phyloP scores from a whole-genome alignment of 2,113 vertebrate species.

The Glaucomys volans region DNA sequence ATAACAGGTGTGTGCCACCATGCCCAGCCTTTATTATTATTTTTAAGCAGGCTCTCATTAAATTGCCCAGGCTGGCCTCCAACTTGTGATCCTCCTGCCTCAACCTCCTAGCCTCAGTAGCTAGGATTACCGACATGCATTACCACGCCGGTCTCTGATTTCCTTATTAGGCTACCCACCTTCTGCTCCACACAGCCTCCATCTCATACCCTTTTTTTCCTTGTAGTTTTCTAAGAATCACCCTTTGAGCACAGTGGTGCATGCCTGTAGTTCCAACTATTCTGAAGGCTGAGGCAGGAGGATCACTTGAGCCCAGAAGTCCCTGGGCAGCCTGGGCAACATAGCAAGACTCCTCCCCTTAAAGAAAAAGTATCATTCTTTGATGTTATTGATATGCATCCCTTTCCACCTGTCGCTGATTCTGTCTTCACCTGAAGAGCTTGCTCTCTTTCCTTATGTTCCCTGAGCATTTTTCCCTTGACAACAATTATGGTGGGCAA shows the following conservation, averaged over 20 bases:
- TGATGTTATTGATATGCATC: not conserved
- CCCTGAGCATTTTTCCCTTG: not conserved
- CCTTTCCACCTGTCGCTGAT: not conserved
- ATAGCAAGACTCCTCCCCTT: not conserved
- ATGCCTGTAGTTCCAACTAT: too few relatives aligned
- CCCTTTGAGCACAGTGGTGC: not conserved
- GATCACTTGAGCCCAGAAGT: not conserved
- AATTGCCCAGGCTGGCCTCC: not conserved
- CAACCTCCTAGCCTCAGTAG: not conserved
- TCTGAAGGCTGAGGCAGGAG: too few relatives aligned
- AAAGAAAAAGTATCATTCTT: not conserved
- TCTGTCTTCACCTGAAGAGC: not conserved
- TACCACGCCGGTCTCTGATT: not conserved
- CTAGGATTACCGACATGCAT: not conserved
- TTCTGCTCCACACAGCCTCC: not conserved
- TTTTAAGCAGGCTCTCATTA: not conserved
- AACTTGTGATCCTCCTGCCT: not conserved
- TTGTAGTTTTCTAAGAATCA: not conserved
- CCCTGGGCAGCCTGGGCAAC: not conserved
- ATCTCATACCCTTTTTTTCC: not conserved
- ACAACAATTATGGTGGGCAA: not conserved
- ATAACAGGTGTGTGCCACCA: too few relatives aligned
- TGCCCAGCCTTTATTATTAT: too few relatives aligned
- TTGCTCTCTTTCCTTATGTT: not conserved
- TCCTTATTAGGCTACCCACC: not conserved